These are phyloP conservation scores for Cydia splendana DNA, from an alignment of 1,140 invertebrate genomes.

Conservation along the genomic window DNA sequence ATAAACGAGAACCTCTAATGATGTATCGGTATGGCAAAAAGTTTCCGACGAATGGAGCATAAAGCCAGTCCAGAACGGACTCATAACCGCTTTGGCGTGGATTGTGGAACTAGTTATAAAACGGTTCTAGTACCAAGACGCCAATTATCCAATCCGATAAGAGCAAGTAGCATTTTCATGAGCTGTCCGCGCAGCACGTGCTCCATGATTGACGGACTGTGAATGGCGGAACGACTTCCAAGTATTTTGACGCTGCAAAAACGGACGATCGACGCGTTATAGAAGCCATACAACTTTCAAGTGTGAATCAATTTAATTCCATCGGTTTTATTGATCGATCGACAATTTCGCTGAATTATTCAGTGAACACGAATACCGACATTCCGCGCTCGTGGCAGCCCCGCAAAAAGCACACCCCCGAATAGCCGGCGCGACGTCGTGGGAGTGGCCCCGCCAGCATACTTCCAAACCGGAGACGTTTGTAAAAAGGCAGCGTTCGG, in stretches of 20 bases:
- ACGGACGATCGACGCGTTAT: constrained; percentile 57
- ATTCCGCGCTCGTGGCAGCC: constrained; percentile 66
- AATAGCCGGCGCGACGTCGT: constrained; percentile 61
- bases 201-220: constrained; percentile 63
- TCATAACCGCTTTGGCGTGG: constrained; percentile 23
- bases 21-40: constrained; percentile 22
- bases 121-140: constrained; percentile 37
- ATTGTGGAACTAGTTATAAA: constrained; percentile 25
- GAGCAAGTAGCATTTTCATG: constrained; percentile 57
- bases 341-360: constrained; percentile 76
- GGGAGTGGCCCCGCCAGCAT: constrained; percentile 63
- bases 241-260: constrained; percentile 71
- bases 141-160: constrained; percentile 65
- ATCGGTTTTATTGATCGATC: constrained; percentile 78
- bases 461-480: constrained; percentile 57
- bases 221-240: constrained; percentile 66
- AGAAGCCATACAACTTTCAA: constrained; percentile 67
- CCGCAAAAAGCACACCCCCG: constrained; percentile 60
- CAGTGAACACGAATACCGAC: constrained; percentile 73
- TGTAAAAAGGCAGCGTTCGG: constrained; percentile 71
- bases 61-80: not conserved
- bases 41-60: constrained; percentile 7
- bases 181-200: constrained; percentile 55
- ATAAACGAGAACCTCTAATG: constrained; percentile 21
- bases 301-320: constrained; percentile 78